Percentiles rank a stretch among this genome's conserved stretches.
Conservation (phyloP, 1,140 invertebrate genomes). For the Philaenus spumarius region DNA sequence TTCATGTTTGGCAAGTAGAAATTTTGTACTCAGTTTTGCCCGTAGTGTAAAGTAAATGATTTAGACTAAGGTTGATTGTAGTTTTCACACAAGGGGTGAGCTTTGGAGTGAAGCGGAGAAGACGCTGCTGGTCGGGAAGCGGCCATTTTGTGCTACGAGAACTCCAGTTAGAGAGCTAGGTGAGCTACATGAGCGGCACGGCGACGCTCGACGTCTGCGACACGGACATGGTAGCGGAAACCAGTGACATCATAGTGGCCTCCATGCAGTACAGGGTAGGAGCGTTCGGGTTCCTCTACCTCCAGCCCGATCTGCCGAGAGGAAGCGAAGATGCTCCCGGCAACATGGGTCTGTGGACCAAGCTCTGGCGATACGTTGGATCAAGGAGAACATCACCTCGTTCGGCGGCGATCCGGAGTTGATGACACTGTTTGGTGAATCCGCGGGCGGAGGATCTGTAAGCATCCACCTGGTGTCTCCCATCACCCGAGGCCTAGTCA, state of each 20-base stretch:
- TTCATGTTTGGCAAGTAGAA: too few species aligned
- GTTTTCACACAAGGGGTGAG: too few species aligned
- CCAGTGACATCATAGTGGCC: constrained; percentile 76
- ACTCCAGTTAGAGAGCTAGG: too few species aligned
- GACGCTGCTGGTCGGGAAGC: too few species aligned
- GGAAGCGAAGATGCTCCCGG: constrained; percentile 48
- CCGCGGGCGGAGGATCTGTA: constrained; percentile 82
- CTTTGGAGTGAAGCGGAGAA: too few species aligned
- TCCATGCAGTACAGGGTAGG: constrained; percentile 87
- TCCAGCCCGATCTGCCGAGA: constrained; percentile 37
- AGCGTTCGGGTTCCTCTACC: constrained; percentile 84
- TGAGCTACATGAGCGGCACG: constrained; percentile 87
- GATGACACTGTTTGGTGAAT: constrained; percentile 93
- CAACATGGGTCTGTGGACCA: constrained; percentile 86
- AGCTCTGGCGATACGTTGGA: constrained; percentile 82
- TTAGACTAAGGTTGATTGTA: too few species aligned
- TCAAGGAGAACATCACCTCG: constrained; percentile 81
- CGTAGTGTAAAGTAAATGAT: too few species aligned
- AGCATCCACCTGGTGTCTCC: constrained; percentile 76
- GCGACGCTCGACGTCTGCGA: constrained; percentile 85
- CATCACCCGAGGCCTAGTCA: constrained; percentile 65
- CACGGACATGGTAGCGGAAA: constrained; percentile 74
- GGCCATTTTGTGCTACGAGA: too few species aligned
- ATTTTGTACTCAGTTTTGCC: too few species aligned
- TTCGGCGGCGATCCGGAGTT: constrained; percentile 90